Evolutionary conservation across 2,797 vertebrate genomes (phyloP).

Genomic region (Vipera latastei): DNA sequence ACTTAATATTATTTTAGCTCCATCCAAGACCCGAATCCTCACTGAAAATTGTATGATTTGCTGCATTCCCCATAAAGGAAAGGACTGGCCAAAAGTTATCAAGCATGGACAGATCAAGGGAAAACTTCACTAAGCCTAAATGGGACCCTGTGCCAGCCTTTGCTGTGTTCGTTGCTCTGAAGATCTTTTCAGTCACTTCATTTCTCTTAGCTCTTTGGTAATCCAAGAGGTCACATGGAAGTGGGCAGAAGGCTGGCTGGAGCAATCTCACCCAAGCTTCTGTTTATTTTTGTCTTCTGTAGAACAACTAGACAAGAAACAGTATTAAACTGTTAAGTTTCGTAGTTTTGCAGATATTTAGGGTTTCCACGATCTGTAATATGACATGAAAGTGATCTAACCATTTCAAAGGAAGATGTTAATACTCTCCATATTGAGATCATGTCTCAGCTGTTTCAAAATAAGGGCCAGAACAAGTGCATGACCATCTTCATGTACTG

Average conservation of each 20-base stretch:
- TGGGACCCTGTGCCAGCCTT: neutral
- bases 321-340: neutral
- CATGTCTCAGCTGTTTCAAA: neutral
- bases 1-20: neutral
- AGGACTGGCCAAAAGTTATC: neutral
- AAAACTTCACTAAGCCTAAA: neutral
- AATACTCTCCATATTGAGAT: neutral
- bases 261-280: neutral
- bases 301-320: neutral
- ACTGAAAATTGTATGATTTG: neutral
- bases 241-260: neutral
- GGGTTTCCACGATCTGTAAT: neutral
- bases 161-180: neutral
- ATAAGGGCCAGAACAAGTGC: neutral
- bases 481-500: neutral
- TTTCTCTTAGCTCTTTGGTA: neutral
- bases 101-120: neutral
- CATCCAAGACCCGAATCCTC: neutral
- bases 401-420: neutral
- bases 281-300: neutral
- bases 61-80: neutral
- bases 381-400: neutral
- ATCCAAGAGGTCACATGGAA: neutral
- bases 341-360: neutral
- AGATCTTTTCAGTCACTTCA: neutral